Conservation (phyloP, 37 sponge, comb jelly and placozoan genomes). For the Oscarella lobularis region DNA sequence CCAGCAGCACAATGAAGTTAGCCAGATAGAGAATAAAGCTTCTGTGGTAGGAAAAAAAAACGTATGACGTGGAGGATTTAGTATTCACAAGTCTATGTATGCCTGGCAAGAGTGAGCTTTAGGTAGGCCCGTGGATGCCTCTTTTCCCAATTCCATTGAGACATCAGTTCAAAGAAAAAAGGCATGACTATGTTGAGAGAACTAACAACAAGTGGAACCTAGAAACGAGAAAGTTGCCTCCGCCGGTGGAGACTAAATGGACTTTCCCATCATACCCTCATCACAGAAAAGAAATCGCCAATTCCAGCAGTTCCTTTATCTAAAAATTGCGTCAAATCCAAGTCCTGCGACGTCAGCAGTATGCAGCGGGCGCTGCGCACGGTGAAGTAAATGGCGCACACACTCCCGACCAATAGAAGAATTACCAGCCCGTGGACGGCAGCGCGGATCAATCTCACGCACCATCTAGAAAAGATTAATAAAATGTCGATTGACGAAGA, state of each 20-base stretch:
- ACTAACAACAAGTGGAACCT: constrained; percentile 2
- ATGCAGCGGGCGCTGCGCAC: not conserved
- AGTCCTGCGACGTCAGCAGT: not conserved
- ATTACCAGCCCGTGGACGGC: not conserved
- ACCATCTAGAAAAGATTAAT: too few relatives aligned
- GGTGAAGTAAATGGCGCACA: not conserved
- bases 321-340: not conserved
- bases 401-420: not conserved
- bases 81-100: too few relatives aligned
- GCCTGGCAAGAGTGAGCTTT: constrained; percentile 50
- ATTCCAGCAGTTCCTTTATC: not conserved
- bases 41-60: not conserved
- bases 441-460: not conserved
- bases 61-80: too few relatives aligned
- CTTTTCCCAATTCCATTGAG: constrained; percentile 16
- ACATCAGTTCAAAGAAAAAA: not conserved
- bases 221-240: not conserved
- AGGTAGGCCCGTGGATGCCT: constrained; percentile 64
- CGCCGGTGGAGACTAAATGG: too few relatives aligned
- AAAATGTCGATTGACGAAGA: too few relatives aligned
- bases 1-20: not conserved
- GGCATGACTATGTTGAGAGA: not conserved
- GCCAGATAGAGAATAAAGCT: not conserved
- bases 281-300: not conserved
- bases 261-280: not conserved